Percentiles rank a stretch among this genome's conserved stretches.
Conservation (phyloP, 2,888 invertebrate species). For the Lumbricus terrestris region DNA sequence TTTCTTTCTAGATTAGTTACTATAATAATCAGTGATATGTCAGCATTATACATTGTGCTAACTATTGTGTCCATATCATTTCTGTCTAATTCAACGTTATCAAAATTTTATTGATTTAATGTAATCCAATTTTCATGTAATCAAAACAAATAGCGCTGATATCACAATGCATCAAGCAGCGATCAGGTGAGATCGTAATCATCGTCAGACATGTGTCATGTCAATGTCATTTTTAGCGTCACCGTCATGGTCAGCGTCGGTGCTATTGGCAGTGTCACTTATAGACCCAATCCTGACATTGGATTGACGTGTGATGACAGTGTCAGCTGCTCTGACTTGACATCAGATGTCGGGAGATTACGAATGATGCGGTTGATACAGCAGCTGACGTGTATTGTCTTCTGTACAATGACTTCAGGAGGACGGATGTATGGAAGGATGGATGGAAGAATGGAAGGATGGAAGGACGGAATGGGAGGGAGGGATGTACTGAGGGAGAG, state of each 20-base stretch:
- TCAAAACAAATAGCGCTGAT: background rate
- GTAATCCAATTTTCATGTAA: background rate
- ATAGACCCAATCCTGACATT: background rate
- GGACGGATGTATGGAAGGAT: background rate
- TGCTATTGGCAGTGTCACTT: too few relatives aligned
- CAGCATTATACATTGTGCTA: too few relatives aligned
- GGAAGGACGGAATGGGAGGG: too few relatives aligned
- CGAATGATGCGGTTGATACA: background rate
- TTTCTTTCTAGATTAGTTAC: too few relatives aligned
- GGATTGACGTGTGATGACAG: background rate
- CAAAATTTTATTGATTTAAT: too few relatives aligned
- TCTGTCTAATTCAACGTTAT: too few relatives aligned
- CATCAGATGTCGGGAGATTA: background rate
- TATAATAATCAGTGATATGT: too few relatives aligned
- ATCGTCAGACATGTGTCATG: background rate
- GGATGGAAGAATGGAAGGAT: background rate
- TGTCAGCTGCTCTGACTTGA: background rate
- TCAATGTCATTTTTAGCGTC: background rate
- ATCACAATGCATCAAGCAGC: too few relatives aligned
- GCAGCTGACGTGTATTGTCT: background rate
- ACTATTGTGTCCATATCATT: too few relatives aligned
- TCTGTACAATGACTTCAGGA: background rate
- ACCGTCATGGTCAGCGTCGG: background rate
- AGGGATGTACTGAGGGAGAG: too few relatives aligned
- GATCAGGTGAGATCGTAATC: too few relatives aligned